These are phyloP conservation scores for Callyntrura sp. DNA, from an alignment of 2,888 invertebrate species.

Conservation along the genomic window DNA sequence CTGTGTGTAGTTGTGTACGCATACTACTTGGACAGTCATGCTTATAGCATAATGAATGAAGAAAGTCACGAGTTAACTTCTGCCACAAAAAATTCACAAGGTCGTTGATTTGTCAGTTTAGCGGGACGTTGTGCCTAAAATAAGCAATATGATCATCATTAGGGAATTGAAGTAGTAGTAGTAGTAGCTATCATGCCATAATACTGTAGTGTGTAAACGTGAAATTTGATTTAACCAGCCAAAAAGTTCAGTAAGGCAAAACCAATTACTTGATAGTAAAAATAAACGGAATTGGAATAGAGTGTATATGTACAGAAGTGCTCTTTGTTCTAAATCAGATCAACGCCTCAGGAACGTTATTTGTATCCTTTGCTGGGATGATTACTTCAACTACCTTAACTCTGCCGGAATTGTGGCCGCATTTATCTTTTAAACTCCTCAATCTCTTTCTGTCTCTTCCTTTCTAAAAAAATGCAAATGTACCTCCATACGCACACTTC, in stretches of 20 bases:
- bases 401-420: neutral
- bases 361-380: neutral
- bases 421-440: neutral
- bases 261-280: constrained; percentile 34
- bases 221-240: neutral
- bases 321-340: constrained; percentile 6
- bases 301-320: neutral
- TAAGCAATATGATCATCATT: neutral
- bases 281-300: constrained; percentile 12
- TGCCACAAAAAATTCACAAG: neutral
- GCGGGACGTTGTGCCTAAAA: neutral
- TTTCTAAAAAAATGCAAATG: neutral
- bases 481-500: neutral
- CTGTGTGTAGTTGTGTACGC: too few relatives aligned
- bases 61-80: neutral
- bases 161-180: too few relatives aligned
- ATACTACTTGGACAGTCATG: too few relatives aligned
- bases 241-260: constrained; percentile 11
- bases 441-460: too few relatives aligned
- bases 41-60: neutral
- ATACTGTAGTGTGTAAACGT: neutral
- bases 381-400: constrained; percentile 32
- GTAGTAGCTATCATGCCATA: neutral
- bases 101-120: constrained; percentile 45
- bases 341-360: neutral